Conservation (phyloP, 2,113 vertebrate genomes). For the Atractosteus spatula region DNA sequence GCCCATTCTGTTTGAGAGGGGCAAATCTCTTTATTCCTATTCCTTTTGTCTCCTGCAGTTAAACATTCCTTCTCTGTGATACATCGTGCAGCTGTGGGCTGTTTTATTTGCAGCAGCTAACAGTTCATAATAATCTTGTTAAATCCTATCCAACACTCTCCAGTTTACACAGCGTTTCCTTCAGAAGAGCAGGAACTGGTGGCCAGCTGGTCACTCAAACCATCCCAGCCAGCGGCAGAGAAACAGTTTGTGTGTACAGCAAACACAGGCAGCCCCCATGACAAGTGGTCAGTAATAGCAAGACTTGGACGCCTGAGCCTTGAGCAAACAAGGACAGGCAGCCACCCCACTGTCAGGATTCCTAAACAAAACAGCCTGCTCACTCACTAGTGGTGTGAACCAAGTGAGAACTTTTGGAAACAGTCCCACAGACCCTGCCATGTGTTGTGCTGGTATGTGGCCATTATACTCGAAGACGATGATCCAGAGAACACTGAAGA, state of each 20-base stretch:
- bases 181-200: background rate
- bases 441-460: no score
- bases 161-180: constrained; percentile 49
- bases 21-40: constrained; percentile 22
- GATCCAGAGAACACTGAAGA: no score
- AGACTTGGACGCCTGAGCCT: no score
- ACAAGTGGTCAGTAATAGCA: no score
- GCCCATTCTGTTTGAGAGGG: constrained; percentile 34
- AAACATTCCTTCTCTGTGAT: constrained; percentile 46
- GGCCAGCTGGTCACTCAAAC: constrained; percentile 34
- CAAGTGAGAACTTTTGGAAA: no score
- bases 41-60: background rate
- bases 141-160: constrained; percentile 66
- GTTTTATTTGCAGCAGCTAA: constrained; percentile 65
- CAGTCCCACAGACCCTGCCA: no score
- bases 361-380: no score
- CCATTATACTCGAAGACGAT: no score
- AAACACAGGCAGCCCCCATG: no score
- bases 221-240: constrained; percentile 19
- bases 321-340: no score
- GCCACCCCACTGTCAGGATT: no score
- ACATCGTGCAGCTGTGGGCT: constrained; percentile 39
- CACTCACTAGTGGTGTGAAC: no score
- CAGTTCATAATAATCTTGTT: constrained; percentile 66
- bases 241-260: background rate